Percentiles rank a stretch among this genome's conserved stretches.
Conservation (phyloP, 2,113 vertebrate genomes). For the Diadophis punctatus region DNA sequence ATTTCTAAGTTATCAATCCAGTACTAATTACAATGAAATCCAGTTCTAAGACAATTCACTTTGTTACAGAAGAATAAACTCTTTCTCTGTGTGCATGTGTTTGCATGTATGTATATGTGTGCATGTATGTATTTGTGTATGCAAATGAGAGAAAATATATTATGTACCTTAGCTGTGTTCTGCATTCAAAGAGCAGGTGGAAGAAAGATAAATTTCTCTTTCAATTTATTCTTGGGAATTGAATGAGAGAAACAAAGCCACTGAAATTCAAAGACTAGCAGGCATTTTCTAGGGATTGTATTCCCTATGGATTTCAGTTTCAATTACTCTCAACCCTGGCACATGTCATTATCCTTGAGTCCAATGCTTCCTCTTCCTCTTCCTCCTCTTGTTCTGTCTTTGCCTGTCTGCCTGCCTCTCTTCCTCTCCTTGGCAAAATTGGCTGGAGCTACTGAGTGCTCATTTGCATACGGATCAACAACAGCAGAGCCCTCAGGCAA, state of each 20-base stretch:
- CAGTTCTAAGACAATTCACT: conserved; percentile 31
- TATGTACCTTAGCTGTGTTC: conserved; percentile 40
- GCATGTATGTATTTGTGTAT: not conserved
- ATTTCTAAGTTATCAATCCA: not conserved
- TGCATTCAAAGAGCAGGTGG: conserved; percentile 70
- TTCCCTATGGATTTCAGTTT: conserved; percentile 37
- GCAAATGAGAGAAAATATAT: conserved; percentile 20
- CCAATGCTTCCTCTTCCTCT: conserved; percentile 27
- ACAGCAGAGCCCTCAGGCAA: conserved; percentile 92
- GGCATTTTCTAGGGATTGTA: conserved; percentile 47
- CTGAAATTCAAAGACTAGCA: conserved; percentile 48
- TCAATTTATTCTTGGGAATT: conserved; percentile 43
- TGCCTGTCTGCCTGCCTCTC: conserved; percentile 15
- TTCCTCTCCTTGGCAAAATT: conserved; percentile 61
- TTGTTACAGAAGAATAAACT: conserved; percentile 39
- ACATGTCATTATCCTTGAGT: conserved; percentile 42
- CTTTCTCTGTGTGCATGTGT: not conserved
- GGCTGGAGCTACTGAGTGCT: conserved; percentile 77
- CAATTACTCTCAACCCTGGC: conserved; percentile 37
- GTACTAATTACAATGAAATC: not conserved
- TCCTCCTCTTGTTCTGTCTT: conserved; percentile 35
- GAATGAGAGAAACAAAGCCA: conserved; percentile 37
- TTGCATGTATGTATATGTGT: not conserved
- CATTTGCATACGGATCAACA: conserved; percentile 99
- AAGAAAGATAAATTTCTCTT: conserved; percentile 59